A percentile compares a stretch with the other conserved stretches of the same genome.
These are phyloP conservation scores for Metridium senile DNA, from an alignment of 92 coral and sea anemone genomes.

Conservation along the genomic window DNA sequence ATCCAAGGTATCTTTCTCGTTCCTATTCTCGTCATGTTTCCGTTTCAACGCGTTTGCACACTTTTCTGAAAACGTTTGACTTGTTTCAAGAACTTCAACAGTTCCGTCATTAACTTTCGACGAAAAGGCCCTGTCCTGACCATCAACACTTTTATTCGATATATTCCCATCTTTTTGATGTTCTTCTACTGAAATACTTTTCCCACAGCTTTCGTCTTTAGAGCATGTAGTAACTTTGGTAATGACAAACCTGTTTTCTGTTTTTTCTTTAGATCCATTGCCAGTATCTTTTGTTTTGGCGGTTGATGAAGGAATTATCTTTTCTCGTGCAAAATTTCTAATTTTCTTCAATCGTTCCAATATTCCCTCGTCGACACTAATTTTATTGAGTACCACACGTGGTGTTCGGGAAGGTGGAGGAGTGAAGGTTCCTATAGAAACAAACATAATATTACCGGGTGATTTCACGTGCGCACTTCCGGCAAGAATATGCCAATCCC, in stretches of 20 bases:
- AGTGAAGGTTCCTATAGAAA: not conserved
- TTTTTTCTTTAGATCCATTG: not conserved
- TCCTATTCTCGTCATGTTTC: constrained; percentile 4
- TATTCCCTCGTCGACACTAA: constrained; percentile 41
- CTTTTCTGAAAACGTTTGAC: not conserved
- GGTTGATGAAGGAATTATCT: not conserved
- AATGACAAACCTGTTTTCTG: not conserved
- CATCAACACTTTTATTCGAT: too few relatives aligned
- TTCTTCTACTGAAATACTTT: too few relatives aligned
- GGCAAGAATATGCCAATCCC: too few relatives aligned
- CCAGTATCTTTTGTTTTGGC: not conserved
- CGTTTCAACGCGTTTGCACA: not conserved
- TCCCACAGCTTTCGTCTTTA: too few relatives aligned
- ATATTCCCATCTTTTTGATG: too few relatives aligned
- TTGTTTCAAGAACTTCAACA: not conserved
- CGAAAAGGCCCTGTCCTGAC: too few relatives aligned
- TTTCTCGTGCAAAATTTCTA: constrained; percentile 28
- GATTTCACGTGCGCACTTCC: too few relatives aligned
- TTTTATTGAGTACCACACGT: constrained; percentile 47
- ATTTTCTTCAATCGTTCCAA: constrained; percentile 53
- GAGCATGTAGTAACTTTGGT: too few relatives aligned
- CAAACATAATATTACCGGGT: not conserved
- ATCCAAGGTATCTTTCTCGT: not conserved
- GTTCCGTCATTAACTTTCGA: too few relatives aligned
- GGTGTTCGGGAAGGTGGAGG: constrained; percentile 24